A percentile compares a stretch with the other conserved stretches of the same genome.
These are phyloP conservation scores for Ophion ventricosus DNA, from an alignment of 2,888 invertebrate genomes.

Conservation along the genomic window DNA sequence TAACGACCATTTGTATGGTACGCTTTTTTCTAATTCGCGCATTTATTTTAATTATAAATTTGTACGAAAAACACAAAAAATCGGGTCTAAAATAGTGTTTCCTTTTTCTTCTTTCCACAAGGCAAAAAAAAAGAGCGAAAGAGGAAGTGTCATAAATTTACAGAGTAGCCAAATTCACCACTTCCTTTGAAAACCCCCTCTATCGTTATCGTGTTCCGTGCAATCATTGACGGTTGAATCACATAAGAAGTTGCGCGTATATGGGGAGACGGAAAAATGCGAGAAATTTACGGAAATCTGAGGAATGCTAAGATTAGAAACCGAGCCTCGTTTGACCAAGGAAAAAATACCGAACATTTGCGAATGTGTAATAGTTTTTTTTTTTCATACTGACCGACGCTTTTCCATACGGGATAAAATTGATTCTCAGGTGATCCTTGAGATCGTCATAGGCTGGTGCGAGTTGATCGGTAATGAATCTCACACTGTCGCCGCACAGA, in stretches of 20 bases:
- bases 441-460: conserved; percentile 81
- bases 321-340: background rate
- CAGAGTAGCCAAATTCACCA: background rate
- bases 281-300: background rate
- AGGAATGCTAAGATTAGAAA: background rate
- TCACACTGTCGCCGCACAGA: conserved; percentile 84
- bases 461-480: conserved; percentile 83
- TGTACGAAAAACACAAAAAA: background rate
- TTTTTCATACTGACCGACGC: conserved; percentile 81
- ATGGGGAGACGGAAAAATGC: background rate
- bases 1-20: too few species aligned
- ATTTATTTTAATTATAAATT: background rate
- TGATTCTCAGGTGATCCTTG: conserved; percentile 80
- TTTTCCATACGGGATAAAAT: conserved; percentile 85
- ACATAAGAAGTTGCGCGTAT: background rate
- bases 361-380: background rate
- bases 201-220: background rate
- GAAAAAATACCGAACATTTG: background rate
- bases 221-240: too few species aligned
- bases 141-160: background rate
- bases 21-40: background rate
- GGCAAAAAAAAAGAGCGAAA: background rate
- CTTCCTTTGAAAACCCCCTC: background rate
- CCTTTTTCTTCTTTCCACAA: background rate
- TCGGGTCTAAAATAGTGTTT: background rate